These are phyloP conservation scores for Cephus sareptanus DNA, from an alignment of 2,888 invertebrate genomes.

Conservation along the genomic window DNA sequence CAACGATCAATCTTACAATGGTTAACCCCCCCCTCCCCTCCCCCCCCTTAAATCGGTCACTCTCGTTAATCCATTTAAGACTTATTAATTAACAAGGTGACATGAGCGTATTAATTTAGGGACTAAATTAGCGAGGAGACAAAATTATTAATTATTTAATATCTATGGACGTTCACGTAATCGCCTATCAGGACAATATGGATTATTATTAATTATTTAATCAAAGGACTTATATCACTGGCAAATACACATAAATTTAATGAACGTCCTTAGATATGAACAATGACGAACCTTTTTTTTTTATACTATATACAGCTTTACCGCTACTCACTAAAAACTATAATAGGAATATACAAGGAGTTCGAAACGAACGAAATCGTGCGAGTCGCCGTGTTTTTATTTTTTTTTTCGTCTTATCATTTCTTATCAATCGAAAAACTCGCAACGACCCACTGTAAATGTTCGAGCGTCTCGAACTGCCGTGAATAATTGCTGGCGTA, in stretches of 20 bases:
- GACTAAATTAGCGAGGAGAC: not conserved
- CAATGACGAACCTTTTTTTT: not conserved
- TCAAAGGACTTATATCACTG: not conserved
- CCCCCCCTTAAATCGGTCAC: not conserved
- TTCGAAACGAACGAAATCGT: not conserved
- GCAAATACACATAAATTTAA: not conserved
- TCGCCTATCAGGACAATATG: not conserved
- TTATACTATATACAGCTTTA: not conserved
- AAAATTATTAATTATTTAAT: not conserved
- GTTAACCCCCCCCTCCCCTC: no score
- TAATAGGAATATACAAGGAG: not conserved
- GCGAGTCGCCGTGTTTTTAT: no score
- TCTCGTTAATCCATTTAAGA: not conserved
- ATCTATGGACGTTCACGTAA: not conserved
- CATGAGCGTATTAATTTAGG: not conserved
- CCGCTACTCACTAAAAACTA: not conserved
- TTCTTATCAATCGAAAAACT: not conserved
- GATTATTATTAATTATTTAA: not conserved
- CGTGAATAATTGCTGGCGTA: not conserved
- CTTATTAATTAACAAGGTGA: not conserved
- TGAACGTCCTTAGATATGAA: not conserved
- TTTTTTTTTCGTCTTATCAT: not conserved
- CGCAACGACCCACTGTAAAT: not conserved
- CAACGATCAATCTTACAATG: slow-evolving; percentile 9
- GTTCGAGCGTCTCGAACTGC: not conserved